Evolutionary conservation across 1,140 invertebrate genomes (phyloP), one percentile per base, ranked within the genome.

Genomic region (Drosophila burlai): DNA sequence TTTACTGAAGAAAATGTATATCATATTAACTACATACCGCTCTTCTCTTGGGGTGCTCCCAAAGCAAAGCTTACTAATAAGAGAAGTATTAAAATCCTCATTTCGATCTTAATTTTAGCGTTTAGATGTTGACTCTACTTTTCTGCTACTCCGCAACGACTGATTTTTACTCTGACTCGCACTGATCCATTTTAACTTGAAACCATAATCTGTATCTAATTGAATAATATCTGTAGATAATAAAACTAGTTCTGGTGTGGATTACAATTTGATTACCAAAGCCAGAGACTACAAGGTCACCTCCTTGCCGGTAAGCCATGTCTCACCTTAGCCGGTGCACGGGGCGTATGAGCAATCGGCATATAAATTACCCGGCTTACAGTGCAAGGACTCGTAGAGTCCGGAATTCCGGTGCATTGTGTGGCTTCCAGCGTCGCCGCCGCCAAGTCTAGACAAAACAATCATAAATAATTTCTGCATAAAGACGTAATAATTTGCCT

Each of bases 401-500:
- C 46, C 84, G 84, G 84, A 89, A 89, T 89, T 89, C 84, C 84
- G 84, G 84, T 87, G 84, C 84, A 87, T 89, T 89, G 84, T 87
- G 72, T 54, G 82, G 69, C 69, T 73, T 63, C 72, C 57, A 52
- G 46, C 10, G 69, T 36, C 69, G 69, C 42, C 29, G 58, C 65
- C 83, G 86, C 69, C 54, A 84, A 72, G 84, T 89, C 84, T 89
- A 89, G 84, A 89, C 84, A 89, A 89, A 84, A 74, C 84, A 89
- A 90, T 89, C 84, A 89, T 89, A 89, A 89, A 89, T 89, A 89
- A 89, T 89, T 89, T 89, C 74, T 69, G 84, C 85, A 84, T 89
- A 89, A 89, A 89, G 84, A 89, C 85, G 69, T 84, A 78, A 90
- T 89, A 81, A 90, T 90, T 90, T 89, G 73, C 69, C 66, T 61